phyloP scores from a whole-genome alignment of 1,140 invertebrate species.

The Coenobita brevimanus region DNA sequence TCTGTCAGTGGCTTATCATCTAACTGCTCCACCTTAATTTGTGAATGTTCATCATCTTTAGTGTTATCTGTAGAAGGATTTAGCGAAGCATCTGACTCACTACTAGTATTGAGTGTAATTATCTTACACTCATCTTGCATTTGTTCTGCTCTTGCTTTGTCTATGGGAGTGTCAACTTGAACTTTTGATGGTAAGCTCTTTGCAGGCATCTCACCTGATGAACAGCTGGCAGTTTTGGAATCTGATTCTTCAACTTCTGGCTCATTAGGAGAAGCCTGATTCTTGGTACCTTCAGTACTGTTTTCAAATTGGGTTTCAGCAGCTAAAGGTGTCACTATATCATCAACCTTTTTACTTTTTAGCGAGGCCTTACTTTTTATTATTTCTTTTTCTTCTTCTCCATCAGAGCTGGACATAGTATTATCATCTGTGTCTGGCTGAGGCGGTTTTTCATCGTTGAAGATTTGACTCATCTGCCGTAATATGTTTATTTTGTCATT shows the following conservation, averaged over 20 bases:
- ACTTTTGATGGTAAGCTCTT: too few species aligned
- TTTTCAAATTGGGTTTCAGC: too few species aligned
- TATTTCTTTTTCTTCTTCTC: slow-evolving; percentile 26
- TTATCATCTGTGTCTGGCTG: slow-evolving; percentile 34
- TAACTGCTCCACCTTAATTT: too few species aligned
- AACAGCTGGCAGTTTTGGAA: too few species aligned
- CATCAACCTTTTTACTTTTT: not conserved
- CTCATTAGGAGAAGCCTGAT: not conserved
- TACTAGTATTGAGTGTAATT: not conserved
- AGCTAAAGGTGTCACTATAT: too few species aligned
- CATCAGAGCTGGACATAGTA: slow-evolving; percentile 44
- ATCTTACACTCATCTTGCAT: not conserved
- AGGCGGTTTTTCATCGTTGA: slow-evolving; percentile 52
- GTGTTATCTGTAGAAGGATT: not conserved
- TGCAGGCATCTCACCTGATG: too few species aligned
- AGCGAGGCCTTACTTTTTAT: not conserved
- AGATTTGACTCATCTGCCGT: slow-evolving; percentile 55
- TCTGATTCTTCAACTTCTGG: not conserved
- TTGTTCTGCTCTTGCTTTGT: too few species aligned
- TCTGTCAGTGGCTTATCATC: too few species aligned
- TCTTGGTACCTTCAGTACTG: not conserved
- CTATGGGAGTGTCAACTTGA: too few species aligned
- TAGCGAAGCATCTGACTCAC: not conserved
- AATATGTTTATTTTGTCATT: slow-evolving; percentile 61
- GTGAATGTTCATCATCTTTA: not conserved